A percentile compares a stretch with the other conserved stretches of the same genome.
Conservation (phyloP, 2,888 invertebrate genomes). For the Microplitis deprimator region DNA sequence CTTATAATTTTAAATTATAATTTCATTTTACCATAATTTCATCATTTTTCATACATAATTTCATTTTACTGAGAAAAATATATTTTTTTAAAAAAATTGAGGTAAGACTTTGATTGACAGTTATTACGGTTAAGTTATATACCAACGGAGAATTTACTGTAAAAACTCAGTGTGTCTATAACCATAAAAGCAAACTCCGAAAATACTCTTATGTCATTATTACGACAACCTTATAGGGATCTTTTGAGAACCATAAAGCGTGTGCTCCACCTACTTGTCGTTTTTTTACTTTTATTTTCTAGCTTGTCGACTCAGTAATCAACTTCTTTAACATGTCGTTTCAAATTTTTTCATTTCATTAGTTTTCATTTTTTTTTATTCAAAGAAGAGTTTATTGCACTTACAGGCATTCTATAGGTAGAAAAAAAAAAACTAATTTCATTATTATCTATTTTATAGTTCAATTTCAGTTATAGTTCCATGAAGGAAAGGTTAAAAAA, state of each 20-base stretch:
- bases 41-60: not conserved
- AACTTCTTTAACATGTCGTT: not conserved
- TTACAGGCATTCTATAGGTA: no score
- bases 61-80: no score
- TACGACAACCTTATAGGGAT: slow-evolving; percentile 30
- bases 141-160: not conserved
- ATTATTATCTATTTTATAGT: no score
- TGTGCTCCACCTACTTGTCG: slow-evolving; percentile 3
- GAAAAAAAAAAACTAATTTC: no score
- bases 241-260: not conserved
- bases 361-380: not conserved
- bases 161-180: not conserved
- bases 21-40: not conserved
- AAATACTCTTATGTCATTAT: slow-evolving; percentile 37
- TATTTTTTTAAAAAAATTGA: not conserved
- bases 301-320: not conserved
- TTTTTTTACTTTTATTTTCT: not conserved
- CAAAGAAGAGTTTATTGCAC: no score
- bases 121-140: not conserved
- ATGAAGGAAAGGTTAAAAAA: no score
- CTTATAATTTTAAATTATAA: not conserved
- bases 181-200: not conserved
- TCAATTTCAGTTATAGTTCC: no score
- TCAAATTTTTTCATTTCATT: not conserved
- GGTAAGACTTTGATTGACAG: not conserved